Conservation (phyloP, 2,797 vertebrate genomes). For the Acanthiza pusilla region DNA sequence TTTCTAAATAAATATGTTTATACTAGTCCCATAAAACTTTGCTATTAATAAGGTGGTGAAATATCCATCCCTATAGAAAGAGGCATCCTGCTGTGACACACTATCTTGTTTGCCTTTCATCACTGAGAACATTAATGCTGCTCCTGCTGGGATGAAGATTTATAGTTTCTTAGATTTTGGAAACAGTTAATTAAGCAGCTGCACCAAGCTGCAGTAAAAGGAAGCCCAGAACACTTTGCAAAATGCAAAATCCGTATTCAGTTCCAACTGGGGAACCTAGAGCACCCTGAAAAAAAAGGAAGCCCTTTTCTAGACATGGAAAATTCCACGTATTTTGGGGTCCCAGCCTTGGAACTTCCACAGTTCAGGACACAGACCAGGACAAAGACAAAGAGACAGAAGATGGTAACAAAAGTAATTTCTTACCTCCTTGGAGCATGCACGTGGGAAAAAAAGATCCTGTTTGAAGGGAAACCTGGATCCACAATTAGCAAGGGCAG, state of each 20-base stretch:
- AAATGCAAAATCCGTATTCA: neutral
- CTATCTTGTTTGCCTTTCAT: neutral
- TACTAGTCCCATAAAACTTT: neutral
- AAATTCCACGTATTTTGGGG: neutral
- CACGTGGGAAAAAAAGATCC: neutral
- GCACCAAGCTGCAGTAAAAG: neutral
- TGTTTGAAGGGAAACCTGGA: neutral
- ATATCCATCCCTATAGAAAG: neutral
- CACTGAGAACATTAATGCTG: neutral
- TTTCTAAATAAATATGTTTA: neutral
- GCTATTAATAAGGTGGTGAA: neutral
- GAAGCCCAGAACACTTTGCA: neutral
- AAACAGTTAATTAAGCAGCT: constrained; percentile 20
- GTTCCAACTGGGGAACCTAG: neutral
- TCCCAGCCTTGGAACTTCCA: neutral
- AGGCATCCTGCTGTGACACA: neutral
- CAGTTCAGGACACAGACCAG: neutral
- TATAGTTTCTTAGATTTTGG: neutral
- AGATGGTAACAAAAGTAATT: neutral
- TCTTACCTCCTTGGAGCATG: constrained; percentile 18
- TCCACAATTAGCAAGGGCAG: neutral
- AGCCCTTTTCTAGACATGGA: neutral
- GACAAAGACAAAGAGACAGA: neutral
- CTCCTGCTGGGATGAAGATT: constrained; percentile 6
- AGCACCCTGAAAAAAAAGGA: neutral